Evolutionary conservation across 2,797 vertebrate genomes (phyloP), one percentile per base, ranked within the genome.

Genomic region (Naso thynnoides): DNA sequence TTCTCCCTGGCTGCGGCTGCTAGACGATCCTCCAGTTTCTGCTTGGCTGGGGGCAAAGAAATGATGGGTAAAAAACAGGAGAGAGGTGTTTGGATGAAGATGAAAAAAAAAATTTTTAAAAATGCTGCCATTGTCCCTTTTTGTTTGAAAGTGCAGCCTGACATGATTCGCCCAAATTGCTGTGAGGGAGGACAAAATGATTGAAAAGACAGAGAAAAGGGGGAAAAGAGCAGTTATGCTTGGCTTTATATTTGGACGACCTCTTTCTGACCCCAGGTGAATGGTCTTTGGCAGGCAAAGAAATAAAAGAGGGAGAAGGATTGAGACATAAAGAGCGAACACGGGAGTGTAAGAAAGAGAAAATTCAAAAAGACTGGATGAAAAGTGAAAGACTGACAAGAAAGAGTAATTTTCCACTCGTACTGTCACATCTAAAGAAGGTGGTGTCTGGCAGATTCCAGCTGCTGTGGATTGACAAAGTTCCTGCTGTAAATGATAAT

Each of bases 1-100:
- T 99, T 99, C 77, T 99, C 98, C 59, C 98, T 91, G 33, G 98
- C 98, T 11, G 98, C 98, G 23, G 97, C 97, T 1, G 98, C 96
- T 9, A 99, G 93, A 33, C 98, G 96, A 73, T 98, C 98, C 91
- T 99, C 98, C 73, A 99, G 95, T 84, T 97, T 98, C 91, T 97
- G 97, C 82, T 99, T 99, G 83, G 97, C 98, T 99, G 84, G 45
- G 72, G 64, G 79, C 19, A 54, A 8, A 2, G 13, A 70, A 49
- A 77, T 42, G 56, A 84, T 60, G 64, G 56, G 78, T 19, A 72
- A 62, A 39, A 76, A 52, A 66, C 36, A 64, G 53, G 33, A 64
- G 21, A 49, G 38, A 71, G 36, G 78, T 13, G 24, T 68, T 76
- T 77, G 58, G 54, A 85, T 18, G 16, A 21, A 27, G 8, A 57